Conservation (phyloP, 2,113 vertebrate genomes). For the Hymenochirus boettgeri region DNA sequence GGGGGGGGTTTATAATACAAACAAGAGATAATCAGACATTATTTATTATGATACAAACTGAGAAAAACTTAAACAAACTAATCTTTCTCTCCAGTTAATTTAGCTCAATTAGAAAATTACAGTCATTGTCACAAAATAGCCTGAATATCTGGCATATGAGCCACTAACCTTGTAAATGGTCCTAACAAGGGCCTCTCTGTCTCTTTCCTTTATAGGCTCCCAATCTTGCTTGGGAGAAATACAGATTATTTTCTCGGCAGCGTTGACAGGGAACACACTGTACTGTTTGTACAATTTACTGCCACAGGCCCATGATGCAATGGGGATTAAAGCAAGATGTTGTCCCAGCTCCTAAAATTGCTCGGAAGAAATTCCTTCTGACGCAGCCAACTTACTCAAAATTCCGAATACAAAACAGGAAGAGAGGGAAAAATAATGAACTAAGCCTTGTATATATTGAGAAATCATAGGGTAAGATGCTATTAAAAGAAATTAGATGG, state of each 20-base stretch:
- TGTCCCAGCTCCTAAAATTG: neutral
- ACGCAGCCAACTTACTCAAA: too few relatives aligned
- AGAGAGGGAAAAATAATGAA: too few relatives aligned
- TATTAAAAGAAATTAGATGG: too few relatives aligned
- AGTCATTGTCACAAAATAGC: neutral
- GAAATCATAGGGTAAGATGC: too few relatives aligned
- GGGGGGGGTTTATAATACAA: too few relatives aligned
- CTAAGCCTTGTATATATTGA: too few relatives aligned
- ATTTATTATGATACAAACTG: too few relatives aligned
- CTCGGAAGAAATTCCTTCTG: too few relatives aligned
- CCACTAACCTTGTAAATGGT: neutral
- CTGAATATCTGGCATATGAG: constrained; percentile 5
- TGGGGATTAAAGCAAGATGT: neutral
- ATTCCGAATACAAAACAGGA: too few relatives aligned
- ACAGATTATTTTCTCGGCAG: neutral
- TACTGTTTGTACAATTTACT: constrained; percentile 1
- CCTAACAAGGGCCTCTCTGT: constrained; percentile 16
- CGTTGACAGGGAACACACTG: constrained; percentile 2
- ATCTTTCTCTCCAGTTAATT: constrained; percentile 3
- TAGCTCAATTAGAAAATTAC: neutral
- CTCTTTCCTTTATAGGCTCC: neutral
- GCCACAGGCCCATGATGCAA: constrained; percentile 1
- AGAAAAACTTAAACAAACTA: neutral
- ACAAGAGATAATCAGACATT: neutral
- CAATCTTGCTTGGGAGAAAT: neutral